Conservation (phyloP, 2,113 vertebrate species). For the Oxyura jamaicensis region DNA sequence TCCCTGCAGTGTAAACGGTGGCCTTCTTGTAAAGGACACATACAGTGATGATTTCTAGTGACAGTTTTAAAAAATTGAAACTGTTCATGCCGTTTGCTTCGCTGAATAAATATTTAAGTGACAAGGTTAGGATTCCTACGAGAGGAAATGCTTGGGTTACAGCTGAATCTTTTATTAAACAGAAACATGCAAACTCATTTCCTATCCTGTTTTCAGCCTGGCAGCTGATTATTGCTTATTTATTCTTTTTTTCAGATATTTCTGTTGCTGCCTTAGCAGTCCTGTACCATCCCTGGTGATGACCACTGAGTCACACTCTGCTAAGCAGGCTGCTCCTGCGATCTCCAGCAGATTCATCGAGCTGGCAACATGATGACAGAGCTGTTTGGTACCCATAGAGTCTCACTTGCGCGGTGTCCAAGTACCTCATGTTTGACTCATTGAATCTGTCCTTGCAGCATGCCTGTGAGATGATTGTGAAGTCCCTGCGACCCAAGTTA, state of each 20-base stretch:
- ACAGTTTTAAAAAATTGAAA: background rate
- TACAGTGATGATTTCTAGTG: background rate
- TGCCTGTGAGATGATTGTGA: fast-evolving
- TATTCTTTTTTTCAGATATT: background rate
- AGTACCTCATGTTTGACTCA: fast-evolving
- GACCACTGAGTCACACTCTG: background rate
- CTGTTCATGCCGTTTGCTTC: background rate
- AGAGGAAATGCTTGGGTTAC: background rate
- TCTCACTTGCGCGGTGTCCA: background rate
- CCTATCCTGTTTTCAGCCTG: background rate
- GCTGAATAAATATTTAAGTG: background rate
- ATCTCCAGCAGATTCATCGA: background rate
- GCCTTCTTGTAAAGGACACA: background rate
- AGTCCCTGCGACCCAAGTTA: background rate
- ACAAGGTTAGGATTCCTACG: background rate
- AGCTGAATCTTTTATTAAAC: background rate
- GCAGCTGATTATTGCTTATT: background rate
- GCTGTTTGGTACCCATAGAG: background rate
- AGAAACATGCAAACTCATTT: background rate
- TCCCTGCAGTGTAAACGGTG: background rate
- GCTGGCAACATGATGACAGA: fast-evolving
- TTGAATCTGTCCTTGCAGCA: background rate
- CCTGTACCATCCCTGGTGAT: fast-evolving
- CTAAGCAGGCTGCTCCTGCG: background rate
- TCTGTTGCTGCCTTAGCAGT: background rate